Evolutionary conservation across 2,797 vertebrate species (phyloP).

Genomic region (Labeo calbasu): DNA sequence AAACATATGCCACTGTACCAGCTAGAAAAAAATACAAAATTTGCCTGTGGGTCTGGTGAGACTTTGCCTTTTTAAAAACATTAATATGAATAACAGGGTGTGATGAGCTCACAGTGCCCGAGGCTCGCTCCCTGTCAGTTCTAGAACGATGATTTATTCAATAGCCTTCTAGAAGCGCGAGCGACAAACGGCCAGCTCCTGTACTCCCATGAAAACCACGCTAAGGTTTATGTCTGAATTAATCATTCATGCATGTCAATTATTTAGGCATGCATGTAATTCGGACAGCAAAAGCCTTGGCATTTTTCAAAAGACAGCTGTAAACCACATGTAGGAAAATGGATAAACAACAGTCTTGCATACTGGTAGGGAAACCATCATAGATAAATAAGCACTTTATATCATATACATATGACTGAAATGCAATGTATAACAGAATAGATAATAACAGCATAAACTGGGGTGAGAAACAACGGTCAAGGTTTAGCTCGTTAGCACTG

Average conservation of each 20-base stretch:
- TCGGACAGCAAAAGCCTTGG: neutral
- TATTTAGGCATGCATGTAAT: constrained; percentile 33
- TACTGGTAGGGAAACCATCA: neutral
- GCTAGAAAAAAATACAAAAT: neutral
- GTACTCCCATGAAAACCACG: constrained; percentile 35
- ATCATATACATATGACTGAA: neutral
- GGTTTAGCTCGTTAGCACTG: neutral
- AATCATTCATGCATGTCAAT: constrained; percentile 48
- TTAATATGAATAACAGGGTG: constrained; percentile 43
- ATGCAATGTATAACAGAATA: neutral
- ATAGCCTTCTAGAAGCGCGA: neutral
- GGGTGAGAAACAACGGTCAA: neutral
- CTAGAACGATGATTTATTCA: constrained; percentile 48
- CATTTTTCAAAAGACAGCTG: constrained; percentile 1
- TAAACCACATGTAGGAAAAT: constrained; percentile 1
- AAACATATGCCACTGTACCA: constrained; percentile 18
- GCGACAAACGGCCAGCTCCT: constrained; percentile 21
- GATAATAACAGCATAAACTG: neutral
- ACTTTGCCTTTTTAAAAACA: constrained; percentile 40
- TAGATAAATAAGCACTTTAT: neutral
- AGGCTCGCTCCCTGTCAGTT: constrained; percentile 36
- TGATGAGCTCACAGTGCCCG: constrained; percentile 33
- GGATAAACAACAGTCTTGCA: neutral
- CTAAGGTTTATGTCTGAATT: constrained; percentile 43
- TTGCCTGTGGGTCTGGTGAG: constrained; percentile 9